phyloP scores from a whole-genome alignment of 2,888 invertebrate species.

The Himalopsyche tibetana region DNA sequence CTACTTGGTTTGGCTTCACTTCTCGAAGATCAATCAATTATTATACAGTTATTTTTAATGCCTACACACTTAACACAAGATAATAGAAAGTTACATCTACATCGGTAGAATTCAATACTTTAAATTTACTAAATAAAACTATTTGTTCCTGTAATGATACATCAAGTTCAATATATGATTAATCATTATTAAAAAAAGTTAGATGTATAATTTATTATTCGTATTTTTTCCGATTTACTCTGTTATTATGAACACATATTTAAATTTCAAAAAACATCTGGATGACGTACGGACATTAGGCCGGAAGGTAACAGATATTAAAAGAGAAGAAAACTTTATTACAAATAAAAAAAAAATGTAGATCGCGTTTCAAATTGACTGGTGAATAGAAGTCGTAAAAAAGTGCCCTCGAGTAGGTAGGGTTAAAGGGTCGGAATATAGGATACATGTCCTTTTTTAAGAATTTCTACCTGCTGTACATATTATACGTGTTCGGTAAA shows the following conservation, averaged over 20 bases:
- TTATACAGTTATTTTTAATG: too few relatives aligned
- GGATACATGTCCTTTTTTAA: slow-evolving; percentile 24
- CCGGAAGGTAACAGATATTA: slow-evolving; percentile 40
- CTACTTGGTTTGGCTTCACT: too few relatives aligned
- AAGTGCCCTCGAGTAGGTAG: background rate
- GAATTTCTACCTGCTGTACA: slow-evolving; percentile 47
- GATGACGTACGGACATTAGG: slow-evolving; percentile 9
- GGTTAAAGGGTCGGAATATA: slow-evolving; percentile 6
- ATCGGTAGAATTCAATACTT: too few relatives aligned
- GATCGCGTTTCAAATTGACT: slow-evolving; percentile 38
- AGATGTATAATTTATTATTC: too few relatives aligned
- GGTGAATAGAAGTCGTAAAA: slow-evolving; percentile 13
- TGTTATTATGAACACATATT: background rate
- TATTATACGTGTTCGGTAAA: background rate
- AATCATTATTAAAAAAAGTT: too few relatives aligned
- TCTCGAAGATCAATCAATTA: too few relatives aligned
- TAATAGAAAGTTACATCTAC: too few relatives aligned
- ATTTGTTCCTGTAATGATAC: too few relatives aligned
- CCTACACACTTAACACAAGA: too few relatives aligned
- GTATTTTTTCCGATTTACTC: background rate
- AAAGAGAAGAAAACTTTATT: slow-evolving; percentile 24
- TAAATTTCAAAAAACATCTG: slow-evolving; percentile 23
- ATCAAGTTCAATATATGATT: too few relatives aligned
- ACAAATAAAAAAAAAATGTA: slow-evolving; percentile 20
- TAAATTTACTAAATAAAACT: too few relatives aligned